phyloP scores from a whole-genome alignment of 2,113 vertebrate genomes.

The Petaurus breviceps region DNA sequence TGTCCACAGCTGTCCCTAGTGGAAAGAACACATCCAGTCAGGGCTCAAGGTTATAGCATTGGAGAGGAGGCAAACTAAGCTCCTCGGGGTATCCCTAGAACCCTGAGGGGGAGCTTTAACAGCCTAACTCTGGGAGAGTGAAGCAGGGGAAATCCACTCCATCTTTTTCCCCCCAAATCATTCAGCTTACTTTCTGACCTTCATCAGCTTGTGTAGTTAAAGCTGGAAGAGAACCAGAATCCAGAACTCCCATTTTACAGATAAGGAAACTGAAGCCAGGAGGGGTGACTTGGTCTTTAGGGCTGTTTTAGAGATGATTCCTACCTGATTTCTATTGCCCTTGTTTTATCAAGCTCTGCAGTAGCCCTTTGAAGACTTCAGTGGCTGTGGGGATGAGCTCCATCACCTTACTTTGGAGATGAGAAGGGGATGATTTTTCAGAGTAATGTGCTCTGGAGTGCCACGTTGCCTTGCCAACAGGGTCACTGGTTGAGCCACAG shows the following conservation, averaged over 20 bases:
- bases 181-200: neutral
- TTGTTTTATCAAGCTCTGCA: neutral
- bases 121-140: neutral
- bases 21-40: neutral
- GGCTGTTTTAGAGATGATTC: neutral
- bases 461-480: neutral
- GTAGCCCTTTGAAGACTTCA: neutral
- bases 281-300: neutral
- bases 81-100: neutral
- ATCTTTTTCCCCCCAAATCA: neutral
- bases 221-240: neutral
- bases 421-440: conserved; percentile 34
- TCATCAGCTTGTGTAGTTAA: neutral
- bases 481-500: conserved; percentile 8
- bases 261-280: neutral
- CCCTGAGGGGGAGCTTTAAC: neutral
- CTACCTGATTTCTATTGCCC: neutral
- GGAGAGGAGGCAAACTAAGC: neutral
- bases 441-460: conserved; percentile 27
- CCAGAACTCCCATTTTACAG: neutral
- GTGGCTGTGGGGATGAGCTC: neutral
- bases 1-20: neutral
- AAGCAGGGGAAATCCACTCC: neutral
- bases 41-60: neutral
- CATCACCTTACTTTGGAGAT: neutral